Conservation (phyloP, 2,888 invertebrate species). For the Globia sparganii region DNA sequence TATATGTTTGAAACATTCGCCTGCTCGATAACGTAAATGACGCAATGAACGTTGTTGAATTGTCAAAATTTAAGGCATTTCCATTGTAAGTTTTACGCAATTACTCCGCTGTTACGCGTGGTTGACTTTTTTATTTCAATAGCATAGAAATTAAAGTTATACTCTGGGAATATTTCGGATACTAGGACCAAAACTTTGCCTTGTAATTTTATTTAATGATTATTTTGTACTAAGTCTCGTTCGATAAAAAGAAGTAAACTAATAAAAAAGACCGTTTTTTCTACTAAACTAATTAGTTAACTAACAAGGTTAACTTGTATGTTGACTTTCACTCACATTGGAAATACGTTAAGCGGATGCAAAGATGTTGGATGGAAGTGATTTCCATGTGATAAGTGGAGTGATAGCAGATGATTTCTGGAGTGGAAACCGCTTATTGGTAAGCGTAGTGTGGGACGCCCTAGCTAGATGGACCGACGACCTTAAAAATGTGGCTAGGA, state of each 20-base stretch:
- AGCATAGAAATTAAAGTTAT: neutral
- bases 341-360: neutral
- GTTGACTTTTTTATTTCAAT: neutral
- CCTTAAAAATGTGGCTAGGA: neutral
- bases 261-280: neutral
- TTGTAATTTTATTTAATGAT: no score
- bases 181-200: neutral
- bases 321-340: neutral
- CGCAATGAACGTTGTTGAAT: neutral
- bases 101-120: neutral
- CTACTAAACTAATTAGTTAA: neutral
- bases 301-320: neutral
- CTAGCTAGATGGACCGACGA: neutral
- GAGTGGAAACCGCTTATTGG: neutral
- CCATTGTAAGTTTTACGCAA: neutral
- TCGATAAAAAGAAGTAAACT: neutral
- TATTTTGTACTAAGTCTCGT: neutral
- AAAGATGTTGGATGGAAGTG: neutral
- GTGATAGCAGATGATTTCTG: neutral
- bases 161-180: neutral
- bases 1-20: neutral
- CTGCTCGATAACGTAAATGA: neutral
- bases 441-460: neutral
- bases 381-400: neutral
- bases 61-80: neutral